phyloP scores from a whole-genome alignment of 2,113 vertebrate species.

The Microtus oregoni region DNA sequence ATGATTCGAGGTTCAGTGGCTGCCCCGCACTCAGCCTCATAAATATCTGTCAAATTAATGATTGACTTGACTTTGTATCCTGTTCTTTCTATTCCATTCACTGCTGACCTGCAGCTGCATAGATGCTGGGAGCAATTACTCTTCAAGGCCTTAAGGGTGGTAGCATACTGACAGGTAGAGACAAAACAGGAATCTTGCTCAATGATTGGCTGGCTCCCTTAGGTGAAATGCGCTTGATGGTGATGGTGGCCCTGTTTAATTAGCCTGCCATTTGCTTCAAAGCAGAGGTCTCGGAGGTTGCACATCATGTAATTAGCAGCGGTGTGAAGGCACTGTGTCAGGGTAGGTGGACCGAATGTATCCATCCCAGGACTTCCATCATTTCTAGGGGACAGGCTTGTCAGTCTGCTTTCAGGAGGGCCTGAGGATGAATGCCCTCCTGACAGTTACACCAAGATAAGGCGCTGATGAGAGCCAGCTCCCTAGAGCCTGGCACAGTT shows the following conservation, averaged over 20 bases:
- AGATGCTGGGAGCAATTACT: not conserved
- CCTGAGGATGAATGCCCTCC: not conserved
- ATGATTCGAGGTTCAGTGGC: not conserved
- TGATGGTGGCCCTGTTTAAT: not conserved
- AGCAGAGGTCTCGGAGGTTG: not conserved
- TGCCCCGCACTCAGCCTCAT: not conserved
- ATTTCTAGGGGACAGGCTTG: not conserved
- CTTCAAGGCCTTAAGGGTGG: not conserved
- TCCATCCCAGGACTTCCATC: not conserved
- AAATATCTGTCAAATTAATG: conserved; percentile 47
- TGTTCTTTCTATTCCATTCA: not conserved
- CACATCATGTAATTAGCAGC: not conserved
- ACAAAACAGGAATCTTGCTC: conserved; percentile 16
- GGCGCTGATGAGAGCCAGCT: not conserved
- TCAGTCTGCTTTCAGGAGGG: not conserved
- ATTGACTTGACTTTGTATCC: conserved; percentile 27
- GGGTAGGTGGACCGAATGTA: not conserved
- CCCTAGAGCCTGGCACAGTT: not conserved
- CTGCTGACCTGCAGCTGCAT: conserved; percentile 22
- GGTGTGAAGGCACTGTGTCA: not conserved
- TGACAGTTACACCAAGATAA: not conserved
- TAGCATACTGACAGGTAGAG: not conserved
- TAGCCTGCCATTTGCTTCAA: not conserved
- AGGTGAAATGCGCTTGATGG: not conserved
- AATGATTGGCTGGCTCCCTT: not conserved